A percentile compares a stretch with the other conserved stretches of the same genome.
Conservation (phyloP, 2,113 vertebrate species). For the Corynorhinus townsendii region DNA sequence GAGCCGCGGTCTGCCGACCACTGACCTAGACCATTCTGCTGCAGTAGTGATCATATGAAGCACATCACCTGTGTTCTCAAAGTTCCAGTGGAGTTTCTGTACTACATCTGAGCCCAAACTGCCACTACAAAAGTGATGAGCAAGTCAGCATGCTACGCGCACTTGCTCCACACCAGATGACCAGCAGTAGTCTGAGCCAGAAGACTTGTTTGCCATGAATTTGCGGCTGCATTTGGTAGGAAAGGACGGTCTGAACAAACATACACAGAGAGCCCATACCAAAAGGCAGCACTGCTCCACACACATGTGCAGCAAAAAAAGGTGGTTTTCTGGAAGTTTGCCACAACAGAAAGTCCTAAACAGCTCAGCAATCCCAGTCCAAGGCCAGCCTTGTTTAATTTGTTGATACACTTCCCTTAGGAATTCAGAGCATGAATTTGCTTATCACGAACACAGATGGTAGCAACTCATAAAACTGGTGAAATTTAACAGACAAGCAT, state of each 20-base stretch:
- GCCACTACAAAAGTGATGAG: neutral
- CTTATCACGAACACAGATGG: slow-evolving; percentile 90
- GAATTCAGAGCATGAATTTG: slow-evolving; percentile 85
- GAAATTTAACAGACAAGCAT: neutral
- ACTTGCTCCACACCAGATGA: neutral
- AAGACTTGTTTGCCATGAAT: neutral
- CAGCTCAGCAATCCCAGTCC: neutral
- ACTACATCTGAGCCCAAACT: neutral
- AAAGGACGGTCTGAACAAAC: neutral
- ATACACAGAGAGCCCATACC: neutral
- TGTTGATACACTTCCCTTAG: slow-evolving; percentile 72
- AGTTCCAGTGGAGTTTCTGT: neutral
- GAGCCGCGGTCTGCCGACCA: slow-evolving; percentile 38
- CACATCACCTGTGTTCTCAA: slow-evolving; percentile 83
- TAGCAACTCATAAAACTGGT: slow-evolving; percentile 79
- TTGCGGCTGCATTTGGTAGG: neutral
- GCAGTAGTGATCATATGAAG: slow-evolving; percentile 87
- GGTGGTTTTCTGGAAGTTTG: neutral
- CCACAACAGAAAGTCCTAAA: neutral
- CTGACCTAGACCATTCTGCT: slow-evolving; percentile 91
- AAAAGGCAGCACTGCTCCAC: neutral
- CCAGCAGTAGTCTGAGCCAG: neutral
- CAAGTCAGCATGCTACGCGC: neutral
- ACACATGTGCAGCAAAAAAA: neutral
- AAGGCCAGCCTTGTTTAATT: slow-evolving; percentile 83